Percentiles rank a stretch among this genome's conserved stretches.
Evolutionary conservation across 2,113 vertebrate species (phyloP).

Genomic region (Xenus cinereus): DNA sequence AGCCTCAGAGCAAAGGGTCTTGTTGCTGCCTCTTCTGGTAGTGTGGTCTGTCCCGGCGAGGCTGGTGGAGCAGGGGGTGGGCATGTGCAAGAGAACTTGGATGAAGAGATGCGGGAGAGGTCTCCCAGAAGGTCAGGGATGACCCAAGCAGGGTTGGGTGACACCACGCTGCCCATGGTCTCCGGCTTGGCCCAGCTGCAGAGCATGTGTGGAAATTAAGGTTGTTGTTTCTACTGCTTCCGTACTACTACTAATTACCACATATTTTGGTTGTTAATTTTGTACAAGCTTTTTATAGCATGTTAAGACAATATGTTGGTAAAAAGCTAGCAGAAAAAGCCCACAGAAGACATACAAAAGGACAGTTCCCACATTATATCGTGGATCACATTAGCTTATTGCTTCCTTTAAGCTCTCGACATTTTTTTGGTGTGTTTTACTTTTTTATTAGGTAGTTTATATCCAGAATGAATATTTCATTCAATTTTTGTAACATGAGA

Average conservation of each 20-base stretch:
- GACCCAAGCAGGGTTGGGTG: not conserved
- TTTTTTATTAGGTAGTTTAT: not conserved
- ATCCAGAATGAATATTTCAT: not conserved
- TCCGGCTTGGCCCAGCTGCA: not conserved
- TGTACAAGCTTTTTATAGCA: not conserved
- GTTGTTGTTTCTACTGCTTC: not conserved
- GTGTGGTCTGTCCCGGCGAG: rapidly evolving
- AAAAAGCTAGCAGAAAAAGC: not conserved
- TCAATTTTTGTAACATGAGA: not conserved
- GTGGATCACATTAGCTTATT: not conserved
- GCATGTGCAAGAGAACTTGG: rapidly evolving
- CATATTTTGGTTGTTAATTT: not conserved
- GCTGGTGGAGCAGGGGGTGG: not conserved
- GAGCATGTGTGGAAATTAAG: not conserved
- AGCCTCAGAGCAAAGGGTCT: not conserved
- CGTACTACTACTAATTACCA: not conserved
- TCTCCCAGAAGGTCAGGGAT: not conserved
- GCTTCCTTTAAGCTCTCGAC: not conserved
- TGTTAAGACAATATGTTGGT: not conserved
- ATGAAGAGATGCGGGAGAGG: not conserved
- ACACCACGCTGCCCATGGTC: rapidly evolving
- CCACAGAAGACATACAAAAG: not conserved
- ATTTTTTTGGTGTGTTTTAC: not conserved
- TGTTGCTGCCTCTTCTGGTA: not conserved
- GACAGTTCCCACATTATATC: not conserved